Base-by-base conservation (phyloP, 2,888 invertebrate genomes). In the Lobophora halterata region DNA sequence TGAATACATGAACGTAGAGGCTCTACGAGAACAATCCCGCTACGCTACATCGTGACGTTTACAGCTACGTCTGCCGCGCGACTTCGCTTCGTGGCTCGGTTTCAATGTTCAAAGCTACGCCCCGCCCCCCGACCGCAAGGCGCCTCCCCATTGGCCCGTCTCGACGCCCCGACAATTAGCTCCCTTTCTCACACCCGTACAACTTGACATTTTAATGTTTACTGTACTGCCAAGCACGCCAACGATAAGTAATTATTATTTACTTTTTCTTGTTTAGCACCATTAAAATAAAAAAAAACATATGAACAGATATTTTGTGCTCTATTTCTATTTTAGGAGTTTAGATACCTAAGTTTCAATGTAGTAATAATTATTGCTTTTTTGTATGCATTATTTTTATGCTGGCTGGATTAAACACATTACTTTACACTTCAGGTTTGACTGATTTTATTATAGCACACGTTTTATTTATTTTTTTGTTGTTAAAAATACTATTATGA, bases 171-270 rank as follows among this genome's bases (percentile, higher is more conserved):
- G 75, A 54, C 81, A 80, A 81, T 83, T 79, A 80, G 72, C 72
- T 71, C 76, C 69, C 76, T 50, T 37, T 32, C 74, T 66, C 72
- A 65, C 75, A 65, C 71, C 75, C 66, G 52, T 49, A 55, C 46
- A 18, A 82, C 80, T 83, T 86, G 86, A 86, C 87, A 79, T 85
- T 79, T 79, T 80, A 81, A 83, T 81, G 80, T 83, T 82, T 79
- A 69, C 73, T 53, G 57, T 67, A 59, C 66, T 63, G 65, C 65
- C 61, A 65, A 64, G 65, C 63, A 43, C 25, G 24, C 21, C 51
- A 39, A 44, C 49, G 13, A 6, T 7, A 24, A n/a, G 8, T 4
- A 9, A 12, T 52, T 44, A 42, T 44, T 34, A 38, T 32, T 54
- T n/a, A n/a, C n/a, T 30, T 24, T 30, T 25, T 4, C 1, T 20